These are phyloP conservation scores for Metallyticus violacea DNA, from an alignment of 2,888 invertebrate species.

Conservation along the genomic window DNA sequence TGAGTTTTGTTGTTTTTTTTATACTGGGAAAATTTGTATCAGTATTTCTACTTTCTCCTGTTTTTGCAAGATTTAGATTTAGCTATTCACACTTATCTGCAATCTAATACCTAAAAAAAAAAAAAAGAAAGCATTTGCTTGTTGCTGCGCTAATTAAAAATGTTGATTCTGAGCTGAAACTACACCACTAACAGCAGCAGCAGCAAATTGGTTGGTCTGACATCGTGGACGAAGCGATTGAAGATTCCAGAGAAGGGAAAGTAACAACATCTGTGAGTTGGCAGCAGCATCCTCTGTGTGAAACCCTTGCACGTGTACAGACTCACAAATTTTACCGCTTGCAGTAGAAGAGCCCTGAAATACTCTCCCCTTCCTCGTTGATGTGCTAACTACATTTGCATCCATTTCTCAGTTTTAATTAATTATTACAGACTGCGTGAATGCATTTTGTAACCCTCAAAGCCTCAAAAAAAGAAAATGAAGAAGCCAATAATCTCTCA, in stretches of 20 bases:
- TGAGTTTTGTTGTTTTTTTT: not conserved
- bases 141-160: conserved; percentile 8
- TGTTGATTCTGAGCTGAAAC: not conserved
- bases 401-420: not conserved
- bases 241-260: not conserved
- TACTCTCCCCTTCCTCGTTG: not conserved
- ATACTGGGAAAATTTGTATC: not conserved
- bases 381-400: not conserved
- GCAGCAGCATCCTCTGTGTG: not conserved
- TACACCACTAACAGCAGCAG: conserved; percentile 3
- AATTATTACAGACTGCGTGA: not conserved
- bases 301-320: not conserved
- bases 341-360: not conserved
- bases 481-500: too few relatives aligned
- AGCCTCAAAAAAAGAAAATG: too few relatives aligned
- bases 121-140: not conserved
- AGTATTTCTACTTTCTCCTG: not conserved
- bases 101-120: conserved; percentile 3
- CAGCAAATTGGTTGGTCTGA: conserved; percentile 3
- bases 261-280: not conserved
- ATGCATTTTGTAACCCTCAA: not conserved
- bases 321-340: not conserved
- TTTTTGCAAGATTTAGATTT: conserved; percentile 15
- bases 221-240: not conserved
- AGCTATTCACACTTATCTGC: not conserved